Percentiles rank a stretch among this genome's conserved stretches.
Evolutionary conservation across 2,888 invertebrate genomes (phyloP).

Genomic region (Diarsia mendica): DNA sequence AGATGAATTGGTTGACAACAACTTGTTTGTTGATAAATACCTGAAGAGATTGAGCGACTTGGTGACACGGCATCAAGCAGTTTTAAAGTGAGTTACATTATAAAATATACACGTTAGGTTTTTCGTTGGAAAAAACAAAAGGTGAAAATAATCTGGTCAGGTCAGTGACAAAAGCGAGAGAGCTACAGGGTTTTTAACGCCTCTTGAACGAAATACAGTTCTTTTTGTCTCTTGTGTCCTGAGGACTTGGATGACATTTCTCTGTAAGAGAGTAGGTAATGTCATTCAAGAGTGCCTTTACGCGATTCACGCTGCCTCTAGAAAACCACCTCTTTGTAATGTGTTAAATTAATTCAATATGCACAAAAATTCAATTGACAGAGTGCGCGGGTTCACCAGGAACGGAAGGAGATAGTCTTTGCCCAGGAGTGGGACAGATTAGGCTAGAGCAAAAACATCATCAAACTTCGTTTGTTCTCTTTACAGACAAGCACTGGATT

Average conservation of each 20-base stretch:
- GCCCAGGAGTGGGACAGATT: too few relatives aligned
- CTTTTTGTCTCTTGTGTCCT: not conserved
- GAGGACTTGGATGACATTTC: not conserved
- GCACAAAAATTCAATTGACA: too few relatives aligned
- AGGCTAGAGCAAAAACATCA: too few relatives aligned
- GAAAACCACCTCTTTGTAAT: not conserved
- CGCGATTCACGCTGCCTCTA: not conserved
- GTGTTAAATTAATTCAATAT: too few relatives aligned
- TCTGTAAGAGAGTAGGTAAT: not conserved
- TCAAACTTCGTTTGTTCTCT: too few relatives aligned
- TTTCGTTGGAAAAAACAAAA: not conserved
- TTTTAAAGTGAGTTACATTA: constrained; percentile 77
- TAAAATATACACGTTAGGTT: not conserved
- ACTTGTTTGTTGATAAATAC: constrained; percentile 73
- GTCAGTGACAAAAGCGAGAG: too few relatives aligned
- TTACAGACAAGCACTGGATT: constrained; percentile 76
- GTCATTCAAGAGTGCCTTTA: not conserved
- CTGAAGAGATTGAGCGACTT: constrained; percentile 75
- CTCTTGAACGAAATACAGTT: too few relatives aligned
- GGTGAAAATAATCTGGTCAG: not conserved
- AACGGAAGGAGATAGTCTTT: too few relatives aligned
- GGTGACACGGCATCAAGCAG: constrained; percentile 78
- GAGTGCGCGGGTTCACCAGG: too few relatives aligned
- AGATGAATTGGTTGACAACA: constrained; percentile 64
- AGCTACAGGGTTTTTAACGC: too few relatives aligned